Conservation (phyloP, 2,113 vertebrate genomes). For the Carlito syrichta region DNA sequence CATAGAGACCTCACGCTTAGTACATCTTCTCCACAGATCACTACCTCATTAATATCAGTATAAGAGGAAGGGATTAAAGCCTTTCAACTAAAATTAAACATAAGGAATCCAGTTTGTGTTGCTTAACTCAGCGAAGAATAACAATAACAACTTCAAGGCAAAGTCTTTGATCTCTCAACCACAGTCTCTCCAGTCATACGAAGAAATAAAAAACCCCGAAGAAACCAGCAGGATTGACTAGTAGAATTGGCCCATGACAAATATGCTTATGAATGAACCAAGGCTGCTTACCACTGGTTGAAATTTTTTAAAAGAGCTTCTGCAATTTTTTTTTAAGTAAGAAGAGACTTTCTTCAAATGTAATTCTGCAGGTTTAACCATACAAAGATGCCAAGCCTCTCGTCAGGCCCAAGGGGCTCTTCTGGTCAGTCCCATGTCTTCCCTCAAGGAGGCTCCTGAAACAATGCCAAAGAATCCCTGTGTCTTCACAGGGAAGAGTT, state of each 20-base stretch:
- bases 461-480: background rate
- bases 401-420: background rate
- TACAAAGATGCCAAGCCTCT: background rate
- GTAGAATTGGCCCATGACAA: background rate
- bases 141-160: background rate
- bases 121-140: slow-evolving; percentile 2
- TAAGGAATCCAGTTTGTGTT: background rate
- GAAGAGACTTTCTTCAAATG: background rate
- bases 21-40: slow-evolving; percentile 6
- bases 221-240: background rate
- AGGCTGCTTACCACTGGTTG: background rate
- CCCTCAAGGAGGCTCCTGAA: background rate
- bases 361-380: background rate
- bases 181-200: background rate
- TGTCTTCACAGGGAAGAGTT: background rate
- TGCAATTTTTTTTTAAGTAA: background rate
- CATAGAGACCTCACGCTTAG: background rate
- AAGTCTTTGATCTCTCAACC: background rate
- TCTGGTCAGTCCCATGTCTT: background rate
- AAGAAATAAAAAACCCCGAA: slow-evolving; percentile 3
- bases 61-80: background rate
- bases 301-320: background rate
- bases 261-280: background rate
- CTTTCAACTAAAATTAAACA: background rate
- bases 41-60: background rate